Conservation (phyloP, 2,113 vertebrate species). For the Bombycilla garrulus region DNA sequence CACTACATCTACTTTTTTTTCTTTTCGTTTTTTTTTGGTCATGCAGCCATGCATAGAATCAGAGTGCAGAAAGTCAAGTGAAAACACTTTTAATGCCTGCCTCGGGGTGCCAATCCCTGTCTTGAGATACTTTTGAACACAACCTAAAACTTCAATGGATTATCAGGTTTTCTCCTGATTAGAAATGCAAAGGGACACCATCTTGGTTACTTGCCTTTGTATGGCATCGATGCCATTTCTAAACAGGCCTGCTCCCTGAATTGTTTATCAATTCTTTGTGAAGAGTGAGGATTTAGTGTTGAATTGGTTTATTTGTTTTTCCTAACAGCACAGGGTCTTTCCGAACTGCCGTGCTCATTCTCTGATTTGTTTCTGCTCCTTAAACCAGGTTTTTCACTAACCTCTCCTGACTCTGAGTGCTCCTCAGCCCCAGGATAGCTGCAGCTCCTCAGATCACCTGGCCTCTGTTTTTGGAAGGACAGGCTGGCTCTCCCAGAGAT, state of each 20-base stretch:
- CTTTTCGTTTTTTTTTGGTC: background rate
- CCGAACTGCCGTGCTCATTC: background rate
- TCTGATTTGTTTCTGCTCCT: background rate
- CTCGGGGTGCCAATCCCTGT: background rate
- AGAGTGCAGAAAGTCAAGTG: background rate
- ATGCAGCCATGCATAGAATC: background rate
- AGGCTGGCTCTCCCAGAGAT: background rate
- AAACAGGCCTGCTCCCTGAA: background rate
- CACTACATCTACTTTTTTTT: background rate
- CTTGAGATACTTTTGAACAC: background rate
- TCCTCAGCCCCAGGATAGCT: background rate
- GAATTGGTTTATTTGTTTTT: background rate
- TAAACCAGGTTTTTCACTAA: background rate
- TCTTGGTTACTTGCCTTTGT: background rate
- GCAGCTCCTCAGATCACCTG: background rate
- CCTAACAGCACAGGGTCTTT: background rate
- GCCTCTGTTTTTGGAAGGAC: background rate
- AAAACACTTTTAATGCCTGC: background rate
- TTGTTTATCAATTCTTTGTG: background rate
- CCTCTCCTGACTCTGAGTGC: background rate
- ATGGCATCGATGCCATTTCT: background rate
- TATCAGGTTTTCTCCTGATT: background rate
- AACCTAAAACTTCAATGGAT: background rate
- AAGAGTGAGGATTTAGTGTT: background rate
- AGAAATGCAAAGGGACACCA: background rate